These are phyloP conservation scores for Scomber scombrus DNA, from an alignment of 2,113 vertebrate genomes.

Conservation along the genomic window DNA sequence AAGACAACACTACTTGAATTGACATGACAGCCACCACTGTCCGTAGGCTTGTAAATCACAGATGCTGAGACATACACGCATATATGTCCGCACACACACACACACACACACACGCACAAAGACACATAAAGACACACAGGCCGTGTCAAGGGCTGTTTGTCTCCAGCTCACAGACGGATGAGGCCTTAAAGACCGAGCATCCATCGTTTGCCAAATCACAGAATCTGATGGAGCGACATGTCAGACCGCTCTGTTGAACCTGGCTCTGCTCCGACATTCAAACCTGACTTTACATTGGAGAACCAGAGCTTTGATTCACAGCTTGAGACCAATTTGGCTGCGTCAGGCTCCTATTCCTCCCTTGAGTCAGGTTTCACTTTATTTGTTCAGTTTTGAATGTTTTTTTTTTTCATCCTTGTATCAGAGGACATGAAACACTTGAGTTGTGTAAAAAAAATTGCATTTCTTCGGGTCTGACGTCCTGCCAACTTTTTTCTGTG, in stretches of 20 bases:
- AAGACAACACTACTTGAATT: conserved; percentile 71
- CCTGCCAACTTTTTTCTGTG: not conserved
- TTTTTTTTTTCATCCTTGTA: conserved; percentile 7
- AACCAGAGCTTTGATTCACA: conserved; percentile 11
- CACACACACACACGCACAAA: conserved; percentile 40
- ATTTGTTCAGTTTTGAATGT: conserved; percentile 29
- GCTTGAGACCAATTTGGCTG: conserved; percentile 12
- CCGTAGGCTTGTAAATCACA: conserved; percentile 68
- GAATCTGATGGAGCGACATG: conserved; percentile 28
- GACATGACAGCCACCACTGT: conserved; percentile 61
- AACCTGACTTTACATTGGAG: not conserved
- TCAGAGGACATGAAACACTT: not conserved
- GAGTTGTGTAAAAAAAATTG: not conserved
- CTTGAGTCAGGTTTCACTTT: not conserved
- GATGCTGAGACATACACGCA: conserved; percentile 29
- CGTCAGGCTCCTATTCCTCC: not conserved
- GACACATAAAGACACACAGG: conserved; percentile 10
- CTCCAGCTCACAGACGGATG: conserved; percentile 28
- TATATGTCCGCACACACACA: conserved; percentile 19
- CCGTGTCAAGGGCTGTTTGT: conserved; percentile 34
- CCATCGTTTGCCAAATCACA: conserved; percentile 42
- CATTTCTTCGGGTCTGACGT: not conserved
- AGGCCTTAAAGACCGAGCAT: conserved; percentile 11
- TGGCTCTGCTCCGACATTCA: conserved; percentile 23
- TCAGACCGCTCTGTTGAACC: conserved; percentile 42